Base-by-base conservation (phyloP, 1,140 invertebrate genomes). In the Aethina tumida region DNA sequence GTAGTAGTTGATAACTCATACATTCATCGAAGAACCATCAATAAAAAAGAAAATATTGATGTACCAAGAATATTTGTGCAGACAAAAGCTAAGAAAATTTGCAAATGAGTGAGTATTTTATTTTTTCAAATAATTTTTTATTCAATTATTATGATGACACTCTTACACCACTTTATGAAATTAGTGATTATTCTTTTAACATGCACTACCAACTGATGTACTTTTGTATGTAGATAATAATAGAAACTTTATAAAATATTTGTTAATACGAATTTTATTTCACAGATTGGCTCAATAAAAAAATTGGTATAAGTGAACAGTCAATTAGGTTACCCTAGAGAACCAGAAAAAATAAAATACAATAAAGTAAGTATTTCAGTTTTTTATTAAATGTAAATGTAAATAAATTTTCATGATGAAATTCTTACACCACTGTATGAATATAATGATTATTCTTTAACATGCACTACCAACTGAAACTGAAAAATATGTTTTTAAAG, bases 1-100 rank as follows among this genome's bases (percentile, higher is more conserved):
- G 60, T 76, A 48, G 63, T 76, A 1, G 31, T 76, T 0, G 58
- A 55, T 18, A 84, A 81, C 56, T 65, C 67, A 1, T 97, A 95
- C 62, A 68, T 97, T 6, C 73, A 89, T 49, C 69, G 91, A 28
- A 71, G 89, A 41, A 97, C 92, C 0, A 67, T 94, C 0, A 97
- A 97, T 63, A 67, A 81, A 19, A 97, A 96, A 56, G 89, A 96
- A 66, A 80, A 81, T 14, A 72, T 97, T 28, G 77, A 91, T 75
- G 88, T 92, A 0, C 82, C 81, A 0, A 72, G 93, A 38, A 82
- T 91, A 48, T 97, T 95, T 70, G 71, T 97, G 5, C 93, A 97
- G 66, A 85, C 77, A 10, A 93, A 91, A 70, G 92, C 90, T 60
- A 59, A 52, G 8, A 85, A 80, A 54, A 66, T 36, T 8, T 22